Base-by-base conservation (phyloP, 2,888 invertebrate species). In the Cecidostiba fungosa region DNA sequence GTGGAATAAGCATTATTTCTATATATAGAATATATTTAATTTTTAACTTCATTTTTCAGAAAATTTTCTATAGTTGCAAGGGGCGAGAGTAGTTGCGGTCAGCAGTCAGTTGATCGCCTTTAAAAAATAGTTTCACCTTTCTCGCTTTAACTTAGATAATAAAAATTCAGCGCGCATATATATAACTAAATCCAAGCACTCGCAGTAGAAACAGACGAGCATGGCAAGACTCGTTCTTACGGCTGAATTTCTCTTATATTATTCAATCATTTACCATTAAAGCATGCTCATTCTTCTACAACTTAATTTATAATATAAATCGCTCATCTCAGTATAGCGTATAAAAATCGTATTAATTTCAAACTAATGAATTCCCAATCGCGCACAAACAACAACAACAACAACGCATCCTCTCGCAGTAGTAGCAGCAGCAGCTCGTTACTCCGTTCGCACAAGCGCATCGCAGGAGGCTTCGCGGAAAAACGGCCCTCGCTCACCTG, bases 361-460 rank as follows among this genome's bases (percentile, higher is more conserved):
- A n/a, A n/a, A n/a, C 12, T 43, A 43, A 43, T 43, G 12, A 43
- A 59, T 59, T 59, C 23, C 43, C 43, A 23, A 59, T 59, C n/a
- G 10, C 54, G 54, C 54, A 16, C 54, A n/a, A 50, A 16, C 50
- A 16, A 19, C 50, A 50, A 50, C 1, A 8, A 66, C 50, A 50
- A 50, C 1, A 8, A 66, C 26, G 12, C 66, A 66, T 66, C 66
- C 66, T 66, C 66, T 5, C 10, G 54, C 54, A 12, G 54, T 19
- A 4, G 54, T 5, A 54, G 12, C 1, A 23, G n/a, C 26, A 66
- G 5, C 26, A 14, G 66, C 66, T 66, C 66, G 66, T 66, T 66
- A 66, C 66, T 26, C 66, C 12, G 66, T 6, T 66, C 66, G 66
- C 29, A 66, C 66, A 66, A 29, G 66, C 66, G 66, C 66, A 14